phyloP scores from a whole-genome alignment of 2,888 invertebrate species.

The Lasioglossum vierecki region DNA sequence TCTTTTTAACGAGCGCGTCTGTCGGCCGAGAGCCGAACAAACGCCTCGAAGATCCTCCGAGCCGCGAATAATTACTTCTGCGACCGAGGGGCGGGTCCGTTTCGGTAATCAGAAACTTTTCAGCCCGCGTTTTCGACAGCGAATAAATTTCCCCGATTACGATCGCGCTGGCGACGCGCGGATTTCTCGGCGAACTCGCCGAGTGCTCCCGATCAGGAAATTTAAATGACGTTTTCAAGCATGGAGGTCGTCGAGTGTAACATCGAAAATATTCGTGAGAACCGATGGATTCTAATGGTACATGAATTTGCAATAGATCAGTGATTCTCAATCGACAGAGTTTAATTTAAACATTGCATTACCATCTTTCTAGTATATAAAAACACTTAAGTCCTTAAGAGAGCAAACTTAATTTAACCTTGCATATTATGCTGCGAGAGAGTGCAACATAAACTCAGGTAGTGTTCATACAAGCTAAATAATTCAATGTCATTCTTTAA shows the following conservation, averaged over 20 bases:
- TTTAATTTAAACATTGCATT: no score
- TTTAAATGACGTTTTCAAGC: background rate
- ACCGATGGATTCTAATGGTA: background rate
- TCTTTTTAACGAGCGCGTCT: conserved; percentile 19
- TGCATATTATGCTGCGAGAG: no score
- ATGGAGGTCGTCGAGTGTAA: background rate
- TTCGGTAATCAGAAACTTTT: conserved; percentile 14
- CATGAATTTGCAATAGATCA: background rate
- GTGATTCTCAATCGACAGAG: no score
- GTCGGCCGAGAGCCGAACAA: background rate
- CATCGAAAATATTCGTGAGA: background rate
- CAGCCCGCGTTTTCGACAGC: conserved; percentile 2
- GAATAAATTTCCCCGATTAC: conserved; percentile 33
- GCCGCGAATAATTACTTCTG: conserved; percentile 19
- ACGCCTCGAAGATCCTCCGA: background rate
- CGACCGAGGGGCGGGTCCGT: background rate
- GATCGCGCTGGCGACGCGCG: conserved; percentile 9
- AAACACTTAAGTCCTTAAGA: no score
- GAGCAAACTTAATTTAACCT: no score
- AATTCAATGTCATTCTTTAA: no score
- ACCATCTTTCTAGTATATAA: no score
- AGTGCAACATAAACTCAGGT: no score
- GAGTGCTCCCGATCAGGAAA: background rate
- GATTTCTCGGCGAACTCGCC: background rate
- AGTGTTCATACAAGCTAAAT: no score